Percentiles rank a stretch among this genome's conserved stretches.
Conservation (phyloP, 2,113 vertebrate species). For the Capreolus pygargus region DNA sequence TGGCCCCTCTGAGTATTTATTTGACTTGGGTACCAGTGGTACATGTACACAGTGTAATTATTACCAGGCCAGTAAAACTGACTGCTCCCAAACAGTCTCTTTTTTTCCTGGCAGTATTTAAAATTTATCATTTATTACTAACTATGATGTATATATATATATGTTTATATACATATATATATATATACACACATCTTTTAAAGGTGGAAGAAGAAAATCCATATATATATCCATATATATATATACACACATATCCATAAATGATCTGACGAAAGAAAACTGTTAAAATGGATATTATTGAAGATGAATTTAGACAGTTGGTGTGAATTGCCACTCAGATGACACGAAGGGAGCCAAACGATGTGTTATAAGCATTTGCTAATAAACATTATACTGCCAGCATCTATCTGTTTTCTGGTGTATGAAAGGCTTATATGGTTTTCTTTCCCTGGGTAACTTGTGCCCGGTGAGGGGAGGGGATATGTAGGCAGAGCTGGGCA, state of each 20-base stretch:
- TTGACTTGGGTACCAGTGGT: conserved; percentile 79
- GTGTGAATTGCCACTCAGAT: conserved; percentile 51
- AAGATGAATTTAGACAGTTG: conserved; percentile 55
- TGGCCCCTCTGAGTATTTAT: conserved; percentile 75
- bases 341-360: conserved; percentile 60
- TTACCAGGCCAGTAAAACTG: conserved; percentile 61
- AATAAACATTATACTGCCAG: conserved; percentile 68
- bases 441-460: conserved; percentile 60
- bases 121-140: conserved; percentile 54
- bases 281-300: conserved; percentile 35
- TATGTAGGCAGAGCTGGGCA: neutral
- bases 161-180: neutral
- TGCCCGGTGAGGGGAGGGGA: conserved; percentile 48
- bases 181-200: conserved; percentile 41
- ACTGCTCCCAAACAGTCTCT: conserved; percentile 44
- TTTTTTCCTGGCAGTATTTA: conserved; percentile 72
- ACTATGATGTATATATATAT: conserved; percentile 28
- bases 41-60: conserved; percentile 53
- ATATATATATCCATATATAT: neutral
- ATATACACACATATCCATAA: neutral
- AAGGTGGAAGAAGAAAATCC: conserved; percentile 53
- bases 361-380: conserved; percentile 60
- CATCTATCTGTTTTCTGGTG: conserved; percentile 55
- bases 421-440: conserved; percentile 53
- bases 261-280: conserved; percentile 59